These are phyloP conservation scores for Phrynocephalus guinanensis DNA, from an alignment of 2,797 vertebrate species.

Conservation along the genomic window DNA sequence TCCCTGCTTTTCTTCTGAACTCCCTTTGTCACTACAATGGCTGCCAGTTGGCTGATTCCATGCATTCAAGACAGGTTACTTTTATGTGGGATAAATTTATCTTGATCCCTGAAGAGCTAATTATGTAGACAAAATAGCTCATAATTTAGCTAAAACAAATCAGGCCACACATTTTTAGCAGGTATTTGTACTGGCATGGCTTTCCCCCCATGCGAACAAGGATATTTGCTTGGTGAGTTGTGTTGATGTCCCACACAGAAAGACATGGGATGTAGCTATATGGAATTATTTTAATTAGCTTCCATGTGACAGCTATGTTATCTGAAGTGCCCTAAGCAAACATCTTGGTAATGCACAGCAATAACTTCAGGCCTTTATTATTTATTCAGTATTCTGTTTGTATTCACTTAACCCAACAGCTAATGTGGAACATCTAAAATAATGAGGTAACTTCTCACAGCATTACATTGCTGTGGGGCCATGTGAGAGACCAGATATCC, in stretches of 20 bases:
- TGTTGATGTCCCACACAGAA: background rate
- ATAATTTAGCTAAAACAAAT: background rate
- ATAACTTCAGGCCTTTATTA: background rate
- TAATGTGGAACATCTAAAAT: background rate
- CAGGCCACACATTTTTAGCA: no score
- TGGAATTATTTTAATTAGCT: background rate
- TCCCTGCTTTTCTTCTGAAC: background rate
- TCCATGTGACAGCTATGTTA: background rate
- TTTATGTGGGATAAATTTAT: background rate
- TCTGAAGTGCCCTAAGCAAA: background rate
- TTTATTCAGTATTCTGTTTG: background rate
- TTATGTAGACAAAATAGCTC: background rate
- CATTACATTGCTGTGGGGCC: background rate
- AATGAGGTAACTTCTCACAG: background rate
- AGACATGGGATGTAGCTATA: background rate
- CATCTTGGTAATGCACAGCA: background rate
- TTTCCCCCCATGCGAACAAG: no score
- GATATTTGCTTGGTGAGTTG: no score
- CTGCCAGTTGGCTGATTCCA: background rate
- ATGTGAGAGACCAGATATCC: background rate
- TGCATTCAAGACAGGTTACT: background rate
- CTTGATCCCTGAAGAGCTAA: background rate
- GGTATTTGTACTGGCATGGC: no score
- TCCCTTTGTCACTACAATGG: background rate
- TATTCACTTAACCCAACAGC: background rate